Base-by-base conservation (phyloP, 2,113 vertebrate genomes). In the Dicrurus megarhynchus region DNA sequence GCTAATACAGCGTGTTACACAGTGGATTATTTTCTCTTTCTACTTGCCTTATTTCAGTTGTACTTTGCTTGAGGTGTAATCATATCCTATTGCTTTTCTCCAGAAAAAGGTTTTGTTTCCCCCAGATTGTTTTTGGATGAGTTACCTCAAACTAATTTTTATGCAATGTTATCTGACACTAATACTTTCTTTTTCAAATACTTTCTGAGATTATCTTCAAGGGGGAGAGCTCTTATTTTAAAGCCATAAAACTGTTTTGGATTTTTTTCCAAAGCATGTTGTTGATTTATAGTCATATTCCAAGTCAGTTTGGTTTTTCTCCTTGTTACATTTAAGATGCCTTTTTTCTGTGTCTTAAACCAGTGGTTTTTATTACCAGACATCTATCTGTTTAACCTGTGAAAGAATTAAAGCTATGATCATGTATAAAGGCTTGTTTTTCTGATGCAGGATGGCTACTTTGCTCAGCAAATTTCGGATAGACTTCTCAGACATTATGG, bases 401-500 rank as follows among this genome's bases (percentile, higher is more conserved):
- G 64, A 76, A 86, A 69, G 65, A 64, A 35, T 75, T n/a, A 39
- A 39, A 61, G 74, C 55, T 14, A 2, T 33, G n/a, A 42, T 42
- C 3, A 30, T n/a, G 4, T 39, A 13, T 80, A 61, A 94, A 57
- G 16, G 8, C 21, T 71, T 84, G 8, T 74, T 79, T 74, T 97
- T 92, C 64, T 70, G 10, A 41, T 90, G 41, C 96, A 99, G 99
- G 95, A 99, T 99, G 99, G 99, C 99, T 44, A 99, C 99, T 67
- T 97, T 99, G 94, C 98, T 99, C 69, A 99, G 99, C 97, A 99
- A 99, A 97, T 99, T 99, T 98, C 98, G 99, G 96, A 99, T 99
- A 98, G 99, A 99, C 95, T 99, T 99, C 97, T 99, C 99, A 0
- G 99, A 99, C 94, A 99, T 99, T 87, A 99, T 98, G 74, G 99